Percentiles rank a stretch among this genome's conserved stretches.
phyloP scores from a whole-genome alignment of 1,140 invertebrate genomes.

The Oedothorax gibbosus region DNA sequence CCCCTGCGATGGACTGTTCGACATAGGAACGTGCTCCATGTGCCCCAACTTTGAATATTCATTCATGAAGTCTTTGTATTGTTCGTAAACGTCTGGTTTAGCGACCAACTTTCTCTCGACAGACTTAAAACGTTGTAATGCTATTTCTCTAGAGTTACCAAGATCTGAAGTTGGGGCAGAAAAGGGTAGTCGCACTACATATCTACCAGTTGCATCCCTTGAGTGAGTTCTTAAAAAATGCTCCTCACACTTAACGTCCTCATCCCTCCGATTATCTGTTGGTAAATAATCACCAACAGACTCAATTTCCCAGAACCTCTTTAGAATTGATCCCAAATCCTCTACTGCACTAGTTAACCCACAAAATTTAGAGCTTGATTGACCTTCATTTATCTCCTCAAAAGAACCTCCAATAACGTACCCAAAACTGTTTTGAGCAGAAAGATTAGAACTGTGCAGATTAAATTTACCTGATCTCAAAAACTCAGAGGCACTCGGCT shows the following conservation, averaged over 20 bases:
- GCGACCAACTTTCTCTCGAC: not conserved
- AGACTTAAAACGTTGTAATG: not conserved
- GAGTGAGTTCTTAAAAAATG: not conserved
- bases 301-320: not conserved
- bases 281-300: not conserved
- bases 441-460: not conserved
- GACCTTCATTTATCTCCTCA: not conserved
- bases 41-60: not conserved
- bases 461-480: not conserved
- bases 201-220: not conserved
- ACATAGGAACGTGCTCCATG: too few species aligned
- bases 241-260: not conserved
- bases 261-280: not conserved
- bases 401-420: not conserved
- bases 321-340: not conserved
- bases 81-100: not conserved
- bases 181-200: not conserved
- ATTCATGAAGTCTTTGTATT: not conserved
- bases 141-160: not conserved
- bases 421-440: not conserved
- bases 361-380: not conserved
- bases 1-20: too few species aligned
- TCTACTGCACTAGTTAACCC: not conserved
- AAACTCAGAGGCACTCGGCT: not conserved
- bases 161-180: not conserved